Conservation (phyloP, 2,797 vertebrate species). For the Alfaro cultratus region DNA sequence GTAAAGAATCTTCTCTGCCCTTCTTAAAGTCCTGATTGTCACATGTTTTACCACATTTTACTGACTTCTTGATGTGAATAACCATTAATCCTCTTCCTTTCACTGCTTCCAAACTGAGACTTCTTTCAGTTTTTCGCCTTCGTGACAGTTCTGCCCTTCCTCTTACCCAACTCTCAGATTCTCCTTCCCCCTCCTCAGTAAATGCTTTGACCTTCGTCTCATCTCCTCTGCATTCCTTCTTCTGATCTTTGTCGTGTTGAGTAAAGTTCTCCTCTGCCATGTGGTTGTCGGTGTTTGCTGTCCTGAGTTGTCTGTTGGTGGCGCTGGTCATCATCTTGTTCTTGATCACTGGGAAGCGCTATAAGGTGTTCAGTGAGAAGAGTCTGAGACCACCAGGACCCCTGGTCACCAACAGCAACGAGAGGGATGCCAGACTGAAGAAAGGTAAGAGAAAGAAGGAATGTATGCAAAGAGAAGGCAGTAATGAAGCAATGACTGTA, state of each 20-base stretch:
- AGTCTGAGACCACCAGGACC: constrained; percentile 57
- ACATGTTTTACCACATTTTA: constrained; percentile 14
- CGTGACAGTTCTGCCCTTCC: neutral
- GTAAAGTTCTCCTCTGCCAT: constrained; percentile 14
- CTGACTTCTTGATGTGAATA: neutral
- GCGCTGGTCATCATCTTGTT: constrained; percentile 23
- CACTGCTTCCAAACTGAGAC: neutral
- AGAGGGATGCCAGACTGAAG: constrained; percentile 77
- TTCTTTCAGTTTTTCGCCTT: neutral
- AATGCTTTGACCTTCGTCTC: neutral
- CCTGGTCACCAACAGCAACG: constrained; percentile 64
- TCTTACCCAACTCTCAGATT: neutral
- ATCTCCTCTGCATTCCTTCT: neutral
- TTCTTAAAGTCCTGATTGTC: constrained; percentile 36
- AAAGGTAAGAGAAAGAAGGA: constrained; percentile 65
- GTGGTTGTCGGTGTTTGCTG: constrained; percentile 67
- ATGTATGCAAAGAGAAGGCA: neutral
- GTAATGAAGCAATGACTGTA: neutral
- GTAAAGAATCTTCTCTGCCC: constrained; percentile 47
- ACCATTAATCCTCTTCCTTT: neutral
- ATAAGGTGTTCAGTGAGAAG: constrained; percentile 69
- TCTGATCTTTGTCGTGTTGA: neutral
- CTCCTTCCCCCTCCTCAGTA: neutral
- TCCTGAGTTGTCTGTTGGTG: constrained; percentile 42
- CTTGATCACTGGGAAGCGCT: constrained; percentile 38